Conservation (phyloP, 2,888 invertebrate species). For the Aspidiotus destructor region DNA sequence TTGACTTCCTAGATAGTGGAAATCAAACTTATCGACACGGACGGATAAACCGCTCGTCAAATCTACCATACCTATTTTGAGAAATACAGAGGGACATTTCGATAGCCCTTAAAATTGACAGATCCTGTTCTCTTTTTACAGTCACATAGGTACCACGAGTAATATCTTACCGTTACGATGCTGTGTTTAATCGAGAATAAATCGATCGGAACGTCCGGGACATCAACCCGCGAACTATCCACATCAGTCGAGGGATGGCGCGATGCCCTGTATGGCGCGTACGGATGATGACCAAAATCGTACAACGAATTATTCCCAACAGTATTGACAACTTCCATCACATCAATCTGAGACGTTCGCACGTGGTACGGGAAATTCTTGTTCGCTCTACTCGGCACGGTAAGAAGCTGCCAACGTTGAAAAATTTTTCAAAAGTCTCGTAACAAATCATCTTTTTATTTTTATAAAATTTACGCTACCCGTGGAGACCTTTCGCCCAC, state of each 20-base stretch:
- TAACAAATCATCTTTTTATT: background rate
- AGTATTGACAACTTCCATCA: constrained; percentile 54
- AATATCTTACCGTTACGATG: no score
- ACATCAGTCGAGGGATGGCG: constrained; percentile 26
- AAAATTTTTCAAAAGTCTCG: background rate
- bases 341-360: constrained; percentile 68
- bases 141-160: no score
- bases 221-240: constrained; percentile 28
- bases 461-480: background rate
- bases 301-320: constrained; percentile 47
- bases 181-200: constrained; percentile 39
- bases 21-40: no score
- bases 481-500: background rate
- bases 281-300: constrained; percentile 54
- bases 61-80: no score
- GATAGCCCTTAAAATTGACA: no score
- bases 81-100: no score
- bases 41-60: no score
- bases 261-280: constrained; percentile 47
- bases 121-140: no score
- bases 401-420: constrained; percentile 57
- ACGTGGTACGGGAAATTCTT: constrained; percentile 87
- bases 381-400: constrained; percentile 75
- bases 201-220: constrained; percentile 38
- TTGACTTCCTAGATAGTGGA: no score